phyloP scores from a whole-genome alignment of 2,888 invertebrate genomes.

The Machimus atricapillus region DNA sequence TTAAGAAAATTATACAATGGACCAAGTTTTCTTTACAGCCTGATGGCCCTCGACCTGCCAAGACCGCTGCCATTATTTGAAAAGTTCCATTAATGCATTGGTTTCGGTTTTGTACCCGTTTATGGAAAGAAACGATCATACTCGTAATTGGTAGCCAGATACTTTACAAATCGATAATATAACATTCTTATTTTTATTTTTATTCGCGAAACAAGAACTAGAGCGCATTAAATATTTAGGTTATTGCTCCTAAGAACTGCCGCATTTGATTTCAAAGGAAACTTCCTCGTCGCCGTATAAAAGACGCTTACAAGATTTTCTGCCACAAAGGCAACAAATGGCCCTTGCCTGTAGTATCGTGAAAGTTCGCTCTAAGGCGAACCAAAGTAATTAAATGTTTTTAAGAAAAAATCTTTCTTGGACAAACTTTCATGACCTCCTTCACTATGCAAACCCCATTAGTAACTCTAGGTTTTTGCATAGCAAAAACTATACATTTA shows the following conservation, averaged over 20 bases:
- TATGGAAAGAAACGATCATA: neutral
- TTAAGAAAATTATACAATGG: constrained; percentile 18
- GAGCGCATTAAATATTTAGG: neutral
- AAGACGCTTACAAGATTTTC: neutral
- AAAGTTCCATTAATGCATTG: neutral
- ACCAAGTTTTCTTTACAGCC: constrained; percentile 22
- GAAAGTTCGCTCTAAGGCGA: neutral
- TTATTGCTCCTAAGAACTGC: neutral
- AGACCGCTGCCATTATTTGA: constrained; percentile 7
- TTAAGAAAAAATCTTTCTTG: neutral
- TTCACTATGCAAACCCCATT: neutral
- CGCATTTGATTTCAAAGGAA: neutral
- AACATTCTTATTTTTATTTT: neutral
- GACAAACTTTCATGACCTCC: neutral
- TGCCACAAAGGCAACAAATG: neutral
- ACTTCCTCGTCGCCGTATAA: neutral
- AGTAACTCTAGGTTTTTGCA: neutral
- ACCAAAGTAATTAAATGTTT: neutral
- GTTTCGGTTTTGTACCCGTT: neutral
- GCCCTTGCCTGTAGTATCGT: neutral
- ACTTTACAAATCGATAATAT: neutral
- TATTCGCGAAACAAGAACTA: neutral
- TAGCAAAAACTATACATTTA: neutral
- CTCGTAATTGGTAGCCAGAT: neutral
- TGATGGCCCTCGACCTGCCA: constrained; percentile 12